Evolutionary conservation across 2,797 vertebrate species (phyloP).

Genomic region (Harpagifer antarcticus): DNA sequence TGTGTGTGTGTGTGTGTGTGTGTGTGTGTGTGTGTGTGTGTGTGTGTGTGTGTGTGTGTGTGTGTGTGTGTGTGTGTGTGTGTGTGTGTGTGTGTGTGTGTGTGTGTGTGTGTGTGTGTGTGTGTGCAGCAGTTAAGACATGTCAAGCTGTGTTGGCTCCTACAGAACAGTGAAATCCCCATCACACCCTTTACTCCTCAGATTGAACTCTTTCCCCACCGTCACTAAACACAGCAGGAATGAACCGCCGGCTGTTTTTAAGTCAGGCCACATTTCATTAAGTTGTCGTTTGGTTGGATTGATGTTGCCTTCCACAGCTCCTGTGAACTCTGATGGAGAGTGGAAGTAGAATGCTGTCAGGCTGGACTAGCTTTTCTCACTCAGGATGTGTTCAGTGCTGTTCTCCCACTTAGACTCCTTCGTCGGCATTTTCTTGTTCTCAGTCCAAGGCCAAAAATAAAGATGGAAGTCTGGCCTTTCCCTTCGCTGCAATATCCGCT

Average conservation of each 20-base stretch:
- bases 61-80: constrained; percentile 17
- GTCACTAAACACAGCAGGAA: neutral
- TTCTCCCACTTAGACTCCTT: constrained; percentile 56
- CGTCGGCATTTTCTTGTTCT: constrained; percentile 59
- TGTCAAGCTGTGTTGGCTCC: constrained; percentile 63
- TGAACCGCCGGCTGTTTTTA: neutral
- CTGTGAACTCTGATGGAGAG: constrained; percentile 30
- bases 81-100: neutral
- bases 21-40: constrained; percentile 7
- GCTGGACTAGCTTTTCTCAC: constrained; percentile 27
- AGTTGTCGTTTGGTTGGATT: neutral
- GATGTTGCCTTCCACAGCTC: neutral
- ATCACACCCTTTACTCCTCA: constrained; percentile 38
- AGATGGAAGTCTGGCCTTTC: constrained; percentile 73
- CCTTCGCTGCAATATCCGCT: constrained; percentile 69
- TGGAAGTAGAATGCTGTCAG: constrained; percentile 41
- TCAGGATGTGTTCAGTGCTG: constrained; percentile 32
- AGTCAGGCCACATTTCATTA: constrained; percentile 1
- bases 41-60: neutral
- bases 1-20: constrained; percentile 2
- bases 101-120: neutral
- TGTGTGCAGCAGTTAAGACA: constrained; percentile 53
- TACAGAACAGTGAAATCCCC: constrained; percentile 47
- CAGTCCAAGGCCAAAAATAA: constrained; percentile 73
- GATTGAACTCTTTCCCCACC: constrained; percentile 3